These are phyloP conservation scores for Lithophane leautieri DNA, from an alignment of 2,888 invertebrate species.

Conservation along the genomic window DNA sequence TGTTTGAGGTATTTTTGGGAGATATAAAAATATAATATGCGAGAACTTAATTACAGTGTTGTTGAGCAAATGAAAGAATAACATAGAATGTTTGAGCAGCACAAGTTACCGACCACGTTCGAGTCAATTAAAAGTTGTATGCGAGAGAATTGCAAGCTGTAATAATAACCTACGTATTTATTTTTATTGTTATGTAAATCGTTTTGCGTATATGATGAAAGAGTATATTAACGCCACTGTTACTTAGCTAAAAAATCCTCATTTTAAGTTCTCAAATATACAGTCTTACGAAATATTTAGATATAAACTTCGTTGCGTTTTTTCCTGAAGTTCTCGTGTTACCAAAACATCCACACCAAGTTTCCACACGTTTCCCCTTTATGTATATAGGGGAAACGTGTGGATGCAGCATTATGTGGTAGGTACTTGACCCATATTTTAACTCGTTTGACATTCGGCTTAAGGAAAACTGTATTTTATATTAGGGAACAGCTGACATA, in stretches of 20 bases:
- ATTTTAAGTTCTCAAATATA: neutral
- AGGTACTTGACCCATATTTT: no score
- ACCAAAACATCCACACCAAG: no score
- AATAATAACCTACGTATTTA: slow-evolving; percentile 10
- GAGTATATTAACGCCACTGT: neutral
- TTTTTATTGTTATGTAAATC: slow-evolving; percentile 14
- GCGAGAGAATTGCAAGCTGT: slow-evolving; percentile 29
- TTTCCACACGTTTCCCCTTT: no score
- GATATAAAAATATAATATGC: slow-evolving; percentile 25
- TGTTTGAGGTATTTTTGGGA: slow-evolving; percentile 32
- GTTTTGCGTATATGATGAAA: neutral
- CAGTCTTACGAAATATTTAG: neutral
- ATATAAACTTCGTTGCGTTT: neutral
- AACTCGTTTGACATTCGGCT: no score
- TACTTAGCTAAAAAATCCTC: neutral
- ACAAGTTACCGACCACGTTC: slow-evolving; percentile 20
- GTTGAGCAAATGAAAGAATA: slow-evolving; percentile 54
- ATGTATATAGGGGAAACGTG: no score
- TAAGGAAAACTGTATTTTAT: no score
- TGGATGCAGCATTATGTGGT: no score
- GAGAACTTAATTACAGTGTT: slow-evolving; percentile 46
- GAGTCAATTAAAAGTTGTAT: slow-evolving; percentile 37
- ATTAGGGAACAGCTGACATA: no score
- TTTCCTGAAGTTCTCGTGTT: neutral
- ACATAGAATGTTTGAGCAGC: slow-evolving; percentile 32